A percentile compares a stretch with the other conserved stretches of the same genome.
These are phyloP conservation scores for Drosophila quadrilineata DNA, from an alignment of 1,140 invertebrate species.

Conservation along the genomic window DNA sequence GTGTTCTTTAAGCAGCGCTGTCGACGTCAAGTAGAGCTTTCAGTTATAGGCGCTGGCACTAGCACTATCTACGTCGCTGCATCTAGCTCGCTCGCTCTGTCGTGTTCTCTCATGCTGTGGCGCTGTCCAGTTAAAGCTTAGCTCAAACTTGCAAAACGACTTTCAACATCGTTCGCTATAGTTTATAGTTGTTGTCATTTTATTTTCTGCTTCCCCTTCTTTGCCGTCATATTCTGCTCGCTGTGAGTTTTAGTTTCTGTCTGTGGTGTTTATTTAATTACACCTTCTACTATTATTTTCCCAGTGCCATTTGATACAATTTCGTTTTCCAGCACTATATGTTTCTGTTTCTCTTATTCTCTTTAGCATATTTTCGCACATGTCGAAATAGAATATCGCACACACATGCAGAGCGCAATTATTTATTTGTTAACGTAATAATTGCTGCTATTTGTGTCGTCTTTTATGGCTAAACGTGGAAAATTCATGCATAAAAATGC, in stretches of 20 bases:
- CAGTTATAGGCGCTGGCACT: constrained; percentile 1
- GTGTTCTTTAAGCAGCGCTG: constrained; percentile 31
- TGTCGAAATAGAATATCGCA: constrained; percentile 45
- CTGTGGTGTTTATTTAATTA: constrained; percentile 57
- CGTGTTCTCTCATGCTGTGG: not conserved
- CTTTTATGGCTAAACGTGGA: constrained; percentile 26
- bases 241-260: not conserved
- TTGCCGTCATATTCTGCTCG: constrained; percentile 17
- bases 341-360: constrained; percentile 22
- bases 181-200: constrained; percentile 32
- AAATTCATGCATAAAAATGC: not conserved
- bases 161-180: constrained; percentile 71
- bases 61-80: not conserved
- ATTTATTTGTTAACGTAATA: constrained; percentile 43
- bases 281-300: constrained; percentile 50
- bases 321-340: constrained; percentile 16
- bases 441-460: constrained; percentile 14
- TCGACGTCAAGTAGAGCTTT: constrained; percentile 26
- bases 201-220: too few relatives aligned
- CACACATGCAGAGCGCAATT: constrained; percentile 48
- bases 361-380: constrained; percentile 37
- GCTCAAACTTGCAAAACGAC: constrained; percentile 78
- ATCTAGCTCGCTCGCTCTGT: not conserved
- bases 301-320: constrained; percentile 47
- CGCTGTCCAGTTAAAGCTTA: constrained; percentile 34